Evolutionary conservation across 2,888 invertebrate species (phyloP).

Genomic region (Melanophora roralis): DNA sequence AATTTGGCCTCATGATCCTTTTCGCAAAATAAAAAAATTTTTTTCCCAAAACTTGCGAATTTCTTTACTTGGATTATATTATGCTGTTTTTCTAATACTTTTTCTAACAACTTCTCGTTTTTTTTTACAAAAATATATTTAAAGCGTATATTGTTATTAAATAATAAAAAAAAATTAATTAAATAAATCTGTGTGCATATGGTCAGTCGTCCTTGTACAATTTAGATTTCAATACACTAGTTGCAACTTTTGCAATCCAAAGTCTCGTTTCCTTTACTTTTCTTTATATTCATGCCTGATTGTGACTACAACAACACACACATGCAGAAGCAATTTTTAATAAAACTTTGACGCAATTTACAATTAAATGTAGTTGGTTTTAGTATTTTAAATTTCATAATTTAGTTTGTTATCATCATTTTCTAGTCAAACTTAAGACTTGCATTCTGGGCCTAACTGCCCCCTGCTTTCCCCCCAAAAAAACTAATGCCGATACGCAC

Average conservation of each 20-base stretch:
- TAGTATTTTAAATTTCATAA: constrained; percentile 1
- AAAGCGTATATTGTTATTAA: constrained; percentile 40
- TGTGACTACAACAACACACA: neutral
- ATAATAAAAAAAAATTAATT: neutral
- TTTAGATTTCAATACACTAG: constrained; percentile 31
- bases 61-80: too few relatives aligned
- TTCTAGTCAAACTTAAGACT: constrained; percentile 1
- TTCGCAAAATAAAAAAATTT: too few relatives aligned
- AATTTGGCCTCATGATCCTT: too few relatives aligned
- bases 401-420: constrained; percentile 25
- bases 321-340: constrained; percentile 2
- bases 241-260: constrained; percentile 30
- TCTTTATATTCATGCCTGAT: neutral
- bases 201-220: constrained; percentile 56
- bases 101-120: too few relatives aligned
- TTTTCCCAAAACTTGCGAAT: too few relatives aligned
- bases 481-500: constrained; percentile 44
- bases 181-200: constrained; percentile 38
- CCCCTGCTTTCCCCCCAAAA: neutral
- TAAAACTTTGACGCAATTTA: constrained; percentile 27
- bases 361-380: neutral
- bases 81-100: too few relatives aligned
- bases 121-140: neutral
- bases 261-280: constrained; percentile 28
- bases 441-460: neutral